These are phyloP conservation scores for Willisornis vidua DNA, from an alignment of 2,113 vertebrate species.

Conservation along the genomic window DNA sequence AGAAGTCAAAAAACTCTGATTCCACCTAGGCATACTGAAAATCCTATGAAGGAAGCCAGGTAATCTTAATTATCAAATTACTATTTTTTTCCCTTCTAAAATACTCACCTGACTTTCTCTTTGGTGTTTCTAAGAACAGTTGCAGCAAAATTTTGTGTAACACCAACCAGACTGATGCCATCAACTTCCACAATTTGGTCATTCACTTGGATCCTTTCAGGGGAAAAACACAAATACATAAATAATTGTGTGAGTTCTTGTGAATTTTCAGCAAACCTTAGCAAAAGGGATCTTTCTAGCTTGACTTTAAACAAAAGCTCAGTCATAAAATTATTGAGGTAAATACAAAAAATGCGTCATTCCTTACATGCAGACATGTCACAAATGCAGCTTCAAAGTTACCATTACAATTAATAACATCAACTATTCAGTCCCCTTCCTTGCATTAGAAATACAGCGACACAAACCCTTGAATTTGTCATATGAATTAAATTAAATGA, in stretches of 20 bases:
- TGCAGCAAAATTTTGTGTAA: conserved; percentile 98
- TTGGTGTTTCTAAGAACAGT: conserved; percentile 96
- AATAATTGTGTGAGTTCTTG: background rate
- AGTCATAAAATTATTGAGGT: background rate
- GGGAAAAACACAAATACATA: background rate
- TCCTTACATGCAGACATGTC: background rate
- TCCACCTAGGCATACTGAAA: background rate
- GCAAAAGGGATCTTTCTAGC: background rate
- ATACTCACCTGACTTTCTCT: conserved; percentile 90
- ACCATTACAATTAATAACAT: background rate
- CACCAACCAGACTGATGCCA: conserved; percentile 95
- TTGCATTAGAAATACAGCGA: background rate
- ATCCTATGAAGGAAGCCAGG: background rate
- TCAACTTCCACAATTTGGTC: conserved; percentile 99
- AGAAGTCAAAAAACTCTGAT: background rate
- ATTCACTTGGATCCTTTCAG: conserved; percentile 92
- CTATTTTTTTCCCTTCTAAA: background rate
- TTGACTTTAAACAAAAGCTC: background rate
- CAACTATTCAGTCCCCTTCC: background rate
- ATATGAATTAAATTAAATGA: conserved; percentile 14
- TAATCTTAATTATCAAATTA: background rate
- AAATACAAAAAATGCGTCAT: background rate
- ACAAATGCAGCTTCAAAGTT: background rate
- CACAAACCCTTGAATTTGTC: background rate
- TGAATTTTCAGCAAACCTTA: background rate